A percentile compares a stretch with the other conserved stretches of the same genome.
Evolutionary conservation across 2,888 invertebrate species (phyloP).

Genomic region (Mythimna ferrago): DNA sequence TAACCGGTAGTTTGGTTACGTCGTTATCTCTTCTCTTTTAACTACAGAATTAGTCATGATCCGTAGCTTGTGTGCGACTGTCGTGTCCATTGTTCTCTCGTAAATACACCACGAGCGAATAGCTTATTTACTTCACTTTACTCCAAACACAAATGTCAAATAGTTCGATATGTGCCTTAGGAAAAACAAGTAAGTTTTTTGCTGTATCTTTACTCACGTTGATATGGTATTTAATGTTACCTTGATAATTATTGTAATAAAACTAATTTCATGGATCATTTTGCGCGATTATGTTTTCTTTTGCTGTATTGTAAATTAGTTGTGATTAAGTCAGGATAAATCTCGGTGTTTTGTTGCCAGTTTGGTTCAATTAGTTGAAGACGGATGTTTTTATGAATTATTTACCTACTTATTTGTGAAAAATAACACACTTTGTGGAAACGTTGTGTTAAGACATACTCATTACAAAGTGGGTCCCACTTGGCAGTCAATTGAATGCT

Average conservation of each 20-base stretch:
- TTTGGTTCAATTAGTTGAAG: not conserved
- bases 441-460: slow-evolving; percentile 9
- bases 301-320: slow-evolving; percentile 14
- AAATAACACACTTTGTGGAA: not conserved
- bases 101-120: slow-evolving; percentile 15
- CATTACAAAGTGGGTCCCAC: slow-evolving; percentile 1
- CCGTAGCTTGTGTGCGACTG: slow-evolving; percentile 31
- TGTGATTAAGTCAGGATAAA: not conserved
- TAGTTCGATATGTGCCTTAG: slow-evolving; percentile 23
- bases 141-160: slow-evolving; percentile 35
- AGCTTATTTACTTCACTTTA: slow-evolving; percentile 11
- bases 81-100: slow-evolving; percentile 33
- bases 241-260: slow-evolving; percentile 14
- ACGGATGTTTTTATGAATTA: not conserved
- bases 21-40: slow-evolving; percentile 53
- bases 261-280: slow-evolving; percentile 32
- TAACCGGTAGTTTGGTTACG: slow-evolving; percentile 60
- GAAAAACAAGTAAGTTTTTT: slow-evolving; percentile 40
- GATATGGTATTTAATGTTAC: not conserved
- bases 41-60: slow-evolving; percentile 54
- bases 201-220: not conserved
- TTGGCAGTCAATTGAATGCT: slow-evolving; percentile 27
- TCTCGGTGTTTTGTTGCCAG: slow-evolving; percentile 1
- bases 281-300: slow-evolving; percentile 11
- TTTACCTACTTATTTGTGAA: not conserved